A percentile compares a stretch with the other conserved stretches of the same genome.
Conservation (phyloP, 2,113 vertebrate genomes). For the Pardalotus punctatus region DNA sequence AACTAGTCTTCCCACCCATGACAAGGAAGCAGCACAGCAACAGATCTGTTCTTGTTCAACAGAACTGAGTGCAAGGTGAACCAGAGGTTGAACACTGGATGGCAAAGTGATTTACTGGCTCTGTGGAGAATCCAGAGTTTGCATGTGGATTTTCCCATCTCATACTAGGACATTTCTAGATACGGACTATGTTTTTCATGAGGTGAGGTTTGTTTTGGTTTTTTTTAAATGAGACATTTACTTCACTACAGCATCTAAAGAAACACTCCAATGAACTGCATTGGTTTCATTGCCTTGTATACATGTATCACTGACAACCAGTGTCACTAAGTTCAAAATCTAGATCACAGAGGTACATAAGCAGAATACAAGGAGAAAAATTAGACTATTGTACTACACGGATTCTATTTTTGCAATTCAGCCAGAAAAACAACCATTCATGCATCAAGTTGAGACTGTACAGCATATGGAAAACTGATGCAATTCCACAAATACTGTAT, state of each 20-base stretch:
- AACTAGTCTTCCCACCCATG: not conserved
- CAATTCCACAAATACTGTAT: not conserved
- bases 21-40: not conserved
- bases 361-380: not conserved
- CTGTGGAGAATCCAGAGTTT: not conserved
- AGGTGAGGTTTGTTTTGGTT: not conserved
- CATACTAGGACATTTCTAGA: not conserved
- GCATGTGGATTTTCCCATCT: not conserved
- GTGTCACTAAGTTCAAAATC: not conserved
- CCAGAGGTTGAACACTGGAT: not conserved
- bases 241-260: not conserved
- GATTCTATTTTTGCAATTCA: not conserved
- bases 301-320: not conserved
- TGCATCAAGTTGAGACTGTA: not conserved
- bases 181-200: fast-evolving
- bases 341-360: not conserved
- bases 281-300: not conserved
- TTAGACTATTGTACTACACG: not conserved
- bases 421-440: not conserved
- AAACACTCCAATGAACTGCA: not conserved
- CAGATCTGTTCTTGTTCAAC: not conserved
- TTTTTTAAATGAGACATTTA: not conserved
- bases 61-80: not conserved
- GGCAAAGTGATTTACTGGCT: not conserved
- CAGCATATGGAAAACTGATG: not conserved